Evolutionary conservation across 2,113 vertebrate species (phyloP).

Genomic region (Platysternon megacephalum): DNA sequence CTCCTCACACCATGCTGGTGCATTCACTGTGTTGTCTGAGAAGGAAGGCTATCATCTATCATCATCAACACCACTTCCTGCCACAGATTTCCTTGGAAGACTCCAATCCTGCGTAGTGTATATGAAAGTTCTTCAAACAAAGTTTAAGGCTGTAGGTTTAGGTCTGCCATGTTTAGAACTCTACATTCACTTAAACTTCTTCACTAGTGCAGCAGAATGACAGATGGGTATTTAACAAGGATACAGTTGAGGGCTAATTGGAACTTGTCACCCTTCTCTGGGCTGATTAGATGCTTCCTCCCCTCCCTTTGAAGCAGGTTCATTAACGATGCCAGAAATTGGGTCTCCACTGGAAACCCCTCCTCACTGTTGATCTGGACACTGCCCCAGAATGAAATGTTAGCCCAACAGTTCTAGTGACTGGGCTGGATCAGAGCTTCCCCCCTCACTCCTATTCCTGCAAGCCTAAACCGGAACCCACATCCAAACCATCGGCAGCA

Average conservation of each 20-base stretch:
- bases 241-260: conserved; percentile 60
- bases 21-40: background rate
- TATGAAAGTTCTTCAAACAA: background rate
- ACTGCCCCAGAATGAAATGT: background rate
- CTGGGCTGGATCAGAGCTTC: fast-evolving
- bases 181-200: conserved; percentile 58
- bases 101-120: conserved; percentile 10
- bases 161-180: conserved; percentile 17
- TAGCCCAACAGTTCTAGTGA: fast-evolving
- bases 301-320: background rate
- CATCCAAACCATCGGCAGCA: fast-evolving
- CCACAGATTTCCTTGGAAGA: background rate
- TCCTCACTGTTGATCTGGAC: background rate
- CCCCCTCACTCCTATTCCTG: background rate
- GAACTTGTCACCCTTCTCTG: conserved; percentile 12
- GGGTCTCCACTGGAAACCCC: fast-evolving
- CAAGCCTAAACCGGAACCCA: background rate
- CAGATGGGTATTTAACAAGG: conserved; percentile 56
- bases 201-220: conserved; percentile 45
- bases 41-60: background rate
- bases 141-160: background rate
- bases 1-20: background rate
- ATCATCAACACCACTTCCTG: conserved; percentile 15
- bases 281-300: conserved; percentile 20
- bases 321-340: background rate